Conservation (phyloP, 2,113 vertebrate genomes). For the Rynchops niger region DNA sequence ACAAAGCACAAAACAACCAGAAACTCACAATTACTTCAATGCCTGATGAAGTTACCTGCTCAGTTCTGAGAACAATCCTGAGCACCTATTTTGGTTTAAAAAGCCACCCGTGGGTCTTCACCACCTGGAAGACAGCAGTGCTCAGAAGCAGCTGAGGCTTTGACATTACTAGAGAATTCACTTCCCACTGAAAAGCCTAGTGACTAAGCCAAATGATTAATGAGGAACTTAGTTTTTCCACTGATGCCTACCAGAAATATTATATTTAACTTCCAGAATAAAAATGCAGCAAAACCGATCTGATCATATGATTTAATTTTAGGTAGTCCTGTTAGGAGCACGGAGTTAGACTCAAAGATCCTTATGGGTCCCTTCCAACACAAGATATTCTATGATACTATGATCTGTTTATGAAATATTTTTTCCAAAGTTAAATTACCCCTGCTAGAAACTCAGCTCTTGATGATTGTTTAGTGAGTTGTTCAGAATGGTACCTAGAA, state of each 20-base stretch:
- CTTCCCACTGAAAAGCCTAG: background rate
- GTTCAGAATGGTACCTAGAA: background rate
- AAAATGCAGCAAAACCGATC: background rate
- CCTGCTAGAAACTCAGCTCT: background rate
- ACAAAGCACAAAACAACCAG: background rate
- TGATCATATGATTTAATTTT: background rate
- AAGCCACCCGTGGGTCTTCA: background rate
- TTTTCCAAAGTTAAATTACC: background rate
- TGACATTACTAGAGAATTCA: background rate
- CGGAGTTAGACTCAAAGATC: background rate
- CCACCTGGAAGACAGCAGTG: background rate
- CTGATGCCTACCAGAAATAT: background rate
- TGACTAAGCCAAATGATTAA: background rate
- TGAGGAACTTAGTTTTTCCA: background rate
- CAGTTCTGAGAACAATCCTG: background rate
- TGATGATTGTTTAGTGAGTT: background rate
- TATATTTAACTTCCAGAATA: background rate
- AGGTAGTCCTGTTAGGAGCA: background rate
- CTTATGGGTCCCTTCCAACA: background rate
- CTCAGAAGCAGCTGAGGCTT: background rate
- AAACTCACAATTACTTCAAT: background rate
- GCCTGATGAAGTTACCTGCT: background rate
- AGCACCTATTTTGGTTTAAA: background rate
- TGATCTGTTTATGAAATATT: background rate
- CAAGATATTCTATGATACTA: background rate